Evolutionary conservation across 2,113 vertebrate species (phyloP).

Genomic region (Tapirus terrestris): DNA sequence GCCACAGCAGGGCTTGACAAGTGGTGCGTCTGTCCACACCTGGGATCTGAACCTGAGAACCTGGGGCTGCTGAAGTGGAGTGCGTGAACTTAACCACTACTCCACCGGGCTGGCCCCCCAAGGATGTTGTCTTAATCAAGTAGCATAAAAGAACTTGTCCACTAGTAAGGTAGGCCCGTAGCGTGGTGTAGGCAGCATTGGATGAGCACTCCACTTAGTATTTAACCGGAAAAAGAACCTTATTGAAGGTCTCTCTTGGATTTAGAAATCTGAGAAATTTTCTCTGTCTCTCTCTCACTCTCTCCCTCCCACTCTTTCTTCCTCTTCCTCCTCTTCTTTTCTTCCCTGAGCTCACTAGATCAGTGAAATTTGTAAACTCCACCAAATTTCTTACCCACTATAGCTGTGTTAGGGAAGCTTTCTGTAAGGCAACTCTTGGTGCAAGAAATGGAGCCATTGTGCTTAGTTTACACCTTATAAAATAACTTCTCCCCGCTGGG

Average conservation of each 20-base stretch:
- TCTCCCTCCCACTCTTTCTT: neutral
- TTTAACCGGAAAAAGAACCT: neutral
- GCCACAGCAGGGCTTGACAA: too few species aligned
- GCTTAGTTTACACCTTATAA: neutral
- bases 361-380: neutral
- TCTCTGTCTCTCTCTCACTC: neutral
- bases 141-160: neutral
- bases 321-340: neutral
- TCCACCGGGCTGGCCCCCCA: too few species aligned
- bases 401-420: neutral
- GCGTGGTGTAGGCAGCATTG: neutral
- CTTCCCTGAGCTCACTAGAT: neutral
- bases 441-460: neutral
- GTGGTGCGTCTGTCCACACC: too few species aligned
- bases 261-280: neutral
- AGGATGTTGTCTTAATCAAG: neutral
- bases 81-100: too few species aligned
- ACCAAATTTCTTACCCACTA: neutral
- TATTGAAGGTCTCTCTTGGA: neutral
- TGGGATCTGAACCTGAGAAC: too few species aligned
- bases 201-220: neutral
- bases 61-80: too few species aligned
- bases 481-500: neutral
- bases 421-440: neutral
- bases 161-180: neutral